phyloP scores from a whole-genome alignment of 2,113 vertebrate genomes.

The pig (Sus scrofa) region T2T-Sscrofa CM000818.6:40151501-40152000 shows the following conservation, averaged over 20 bases:
- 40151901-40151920: not conserved
- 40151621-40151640: not conserved
- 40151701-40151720: not conserved
- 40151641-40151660: not conserved
- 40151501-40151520: not conserved
- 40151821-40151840: slow-evolving; percentile 28
- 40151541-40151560: slow-evolving; percentile 24
- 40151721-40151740: not conserved
- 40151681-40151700: not conserved
- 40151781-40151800: not conserved
- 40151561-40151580: not conserved
- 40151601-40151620: not conserved
- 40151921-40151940: slow-evolving; percentile 31
- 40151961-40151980: not conserved
- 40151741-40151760: not conserved
- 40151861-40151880: not conserved
- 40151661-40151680: not conserved
- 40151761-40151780: not conserved
- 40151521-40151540: not conserved
- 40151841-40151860: slow-evolving; percentile 22
- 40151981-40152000: slow-evolving; percentile 44
- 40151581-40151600: not conserved
- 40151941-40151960: not conserved
- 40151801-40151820: not conserved
- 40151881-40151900: not conserved